Conservation (phyloP, 2,797 vertebrate species). For the Aselliscus stoliczkanus region DNA sequence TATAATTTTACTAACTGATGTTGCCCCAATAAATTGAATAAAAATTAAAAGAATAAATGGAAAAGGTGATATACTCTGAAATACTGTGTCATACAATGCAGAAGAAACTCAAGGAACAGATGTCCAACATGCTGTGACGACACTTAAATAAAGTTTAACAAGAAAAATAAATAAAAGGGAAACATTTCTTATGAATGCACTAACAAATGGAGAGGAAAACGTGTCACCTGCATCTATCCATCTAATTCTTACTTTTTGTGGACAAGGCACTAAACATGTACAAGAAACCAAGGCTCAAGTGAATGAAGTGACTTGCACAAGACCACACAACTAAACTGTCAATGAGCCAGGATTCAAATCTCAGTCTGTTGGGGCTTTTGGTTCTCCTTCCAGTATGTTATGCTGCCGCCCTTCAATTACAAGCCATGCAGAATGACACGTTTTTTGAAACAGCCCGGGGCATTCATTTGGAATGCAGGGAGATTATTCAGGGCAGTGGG, state of each 20-base stretch:
- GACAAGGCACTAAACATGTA: neutral
- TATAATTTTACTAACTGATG: no score
- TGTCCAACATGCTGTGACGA: no score
- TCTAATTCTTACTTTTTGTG: neutral
- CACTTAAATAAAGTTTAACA: no score
- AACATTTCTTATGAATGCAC: neutral
- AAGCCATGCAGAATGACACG: neutral
- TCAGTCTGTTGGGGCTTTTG: neutral
- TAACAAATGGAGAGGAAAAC: neutral
- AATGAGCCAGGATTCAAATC: neutral
- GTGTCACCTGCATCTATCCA: neutral
- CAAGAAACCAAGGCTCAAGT: neutral
- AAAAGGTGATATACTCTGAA: no score
- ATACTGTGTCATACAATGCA: no score
- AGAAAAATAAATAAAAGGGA: no score
- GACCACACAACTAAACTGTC: neutral
- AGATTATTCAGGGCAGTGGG: neutral
- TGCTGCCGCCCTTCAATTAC: neutral
- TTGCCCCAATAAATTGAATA: no score
- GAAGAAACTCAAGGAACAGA: no score
- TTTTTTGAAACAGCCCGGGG: neutral
- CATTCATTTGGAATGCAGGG: neutral
- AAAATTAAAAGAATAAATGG: no score
- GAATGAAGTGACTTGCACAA: neutral
- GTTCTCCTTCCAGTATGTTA: neutral